Percentiles rank a stretch among this genome's conserved stretches.
These are phyloP conservation scores for Galemys pyrenaicus DNA, from an alignment of 2,113 vertebrate species.

Conservation along the genomic window DNA sequence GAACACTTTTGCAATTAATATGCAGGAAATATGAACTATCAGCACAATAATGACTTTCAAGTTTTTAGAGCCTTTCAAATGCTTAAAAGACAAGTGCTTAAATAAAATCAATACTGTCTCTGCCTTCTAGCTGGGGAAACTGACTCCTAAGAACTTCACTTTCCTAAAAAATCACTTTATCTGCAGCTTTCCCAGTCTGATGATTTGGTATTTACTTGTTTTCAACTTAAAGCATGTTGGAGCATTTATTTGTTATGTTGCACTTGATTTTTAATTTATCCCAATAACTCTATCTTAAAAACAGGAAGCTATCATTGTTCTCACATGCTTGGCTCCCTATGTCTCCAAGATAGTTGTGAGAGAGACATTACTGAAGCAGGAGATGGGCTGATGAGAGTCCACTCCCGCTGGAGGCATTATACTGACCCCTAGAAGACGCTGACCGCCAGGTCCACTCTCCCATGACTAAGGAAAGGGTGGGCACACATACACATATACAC, in stretches of 20 bases:
- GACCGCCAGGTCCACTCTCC: not conserved
- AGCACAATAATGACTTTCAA: not conserved
- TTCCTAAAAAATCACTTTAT: not conserved
- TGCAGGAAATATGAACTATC: not conserved
- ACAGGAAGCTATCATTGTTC: not conserved
- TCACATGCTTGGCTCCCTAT: not conserved
- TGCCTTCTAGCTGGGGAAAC: not conserved
- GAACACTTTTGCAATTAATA: not conserved
- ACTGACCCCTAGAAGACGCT: not conserved
- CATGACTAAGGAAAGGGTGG: not conserved
- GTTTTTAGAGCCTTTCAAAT: not conserved
- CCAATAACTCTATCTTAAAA: not conserved
- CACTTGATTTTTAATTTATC: constrained; percentile 23
- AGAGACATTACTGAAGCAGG: not conserved
- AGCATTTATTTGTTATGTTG: not conserved
- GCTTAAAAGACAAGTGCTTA: constrained; percentile 20
- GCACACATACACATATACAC: not conserved
- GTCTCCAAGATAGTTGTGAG: not conserved
- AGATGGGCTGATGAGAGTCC: not conserved
- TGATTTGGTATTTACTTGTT: not conserved
- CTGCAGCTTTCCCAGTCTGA: not conserved
- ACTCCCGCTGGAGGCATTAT: not conserved
- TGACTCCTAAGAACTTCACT: constrained; percentile 6
- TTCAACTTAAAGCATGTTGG: not conserved
- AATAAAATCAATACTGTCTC: not conserved